These are phyloP conservation scores for Bombus consobrinus DNA, from an alignment of 1,140 invertebrate species.

Conservation along the genomic window DNA sequence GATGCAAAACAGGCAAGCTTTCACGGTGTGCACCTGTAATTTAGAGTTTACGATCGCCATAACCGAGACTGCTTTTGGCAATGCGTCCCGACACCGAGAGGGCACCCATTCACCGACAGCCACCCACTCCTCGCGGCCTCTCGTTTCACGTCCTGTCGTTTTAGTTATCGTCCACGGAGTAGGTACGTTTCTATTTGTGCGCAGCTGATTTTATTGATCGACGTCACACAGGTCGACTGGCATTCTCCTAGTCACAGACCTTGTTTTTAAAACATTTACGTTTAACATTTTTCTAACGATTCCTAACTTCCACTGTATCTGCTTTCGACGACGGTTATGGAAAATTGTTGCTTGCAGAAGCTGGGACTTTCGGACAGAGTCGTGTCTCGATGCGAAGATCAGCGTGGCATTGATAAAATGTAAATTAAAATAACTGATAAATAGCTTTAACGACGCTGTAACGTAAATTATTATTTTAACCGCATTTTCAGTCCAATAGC, in stretches of 20 bases:
- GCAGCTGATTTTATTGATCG: conserved; percentile 44
- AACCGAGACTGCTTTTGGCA: conserved; percentile 49
- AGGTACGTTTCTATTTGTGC: conserved; percentile 38
- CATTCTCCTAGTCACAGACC: no score
- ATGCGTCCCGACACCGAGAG: conserved; percentile 25
- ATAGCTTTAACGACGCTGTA: no score
- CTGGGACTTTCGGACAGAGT: no score
- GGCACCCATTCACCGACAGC: no score
- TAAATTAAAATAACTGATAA: no score
- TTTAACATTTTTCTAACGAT: no score
- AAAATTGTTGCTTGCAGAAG: no score
- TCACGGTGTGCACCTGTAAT: conserved; percentile 49
- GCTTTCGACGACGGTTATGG: no score
- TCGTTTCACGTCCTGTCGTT: not conserved
- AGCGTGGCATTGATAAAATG: not conserved
- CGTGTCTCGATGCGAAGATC: not conserved
- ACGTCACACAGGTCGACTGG: not conserved
- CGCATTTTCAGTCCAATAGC: no score
- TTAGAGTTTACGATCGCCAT: conserved; percentile 57
- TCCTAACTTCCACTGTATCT: no score
- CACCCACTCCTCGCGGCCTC: not conserved
- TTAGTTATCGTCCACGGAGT: conserved; percentile 25
- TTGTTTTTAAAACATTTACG: no score
- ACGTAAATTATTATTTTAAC: no score
- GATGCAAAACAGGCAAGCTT: conserved; percentile 40